These are phyloP conservation scores for Hippocampus guttulatus DNA, from an alignment of 2,113 vertebrate species.

Conservation along the genomic window DNA sequence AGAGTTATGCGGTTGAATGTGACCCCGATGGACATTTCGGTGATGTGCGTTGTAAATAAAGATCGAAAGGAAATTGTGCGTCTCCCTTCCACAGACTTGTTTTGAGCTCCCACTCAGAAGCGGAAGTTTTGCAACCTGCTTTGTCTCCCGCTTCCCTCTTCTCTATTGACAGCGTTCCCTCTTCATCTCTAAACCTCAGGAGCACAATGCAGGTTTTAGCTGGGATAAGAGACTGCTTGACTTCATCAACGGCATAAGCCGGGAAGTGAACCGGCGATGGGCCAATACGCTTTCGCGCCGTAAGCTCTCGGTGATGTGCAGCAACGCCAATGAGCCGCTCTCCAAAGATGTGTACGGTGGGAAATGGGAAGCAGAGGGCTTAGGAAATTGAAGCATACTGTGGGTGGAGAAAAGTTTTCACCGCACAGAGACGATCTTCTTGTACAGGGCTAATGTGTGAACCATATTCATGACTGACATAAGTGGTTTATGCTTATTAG, in stretches of 20 bases:
- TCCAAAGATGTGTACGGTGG: constrained; percentile 60
- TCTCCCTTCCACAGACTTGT: constrained; percentile 23
- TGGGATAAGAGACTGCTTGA: constrained; percentile 47
- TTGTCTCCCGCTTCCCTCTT: constrained; percentile 5
- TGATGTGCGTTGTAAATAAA: constrained; percentile 24
- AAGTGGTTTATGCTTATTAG: constrained; percentile 48
- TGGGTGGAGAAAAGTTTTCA: constrained; percentile 47
- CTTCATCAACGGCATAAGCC: constrained; percentile 61
- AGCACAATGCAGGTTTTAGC: constrained; percentile 52
- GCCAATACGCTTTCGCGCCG: constrained; percentile 53
- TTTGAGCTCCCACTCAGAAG: constrained; percentile 5
- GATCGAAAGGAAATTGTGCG: constrained; percentile 3
- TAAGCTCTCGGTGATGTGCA: constrained; percentile 49
- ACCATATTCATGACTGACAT: constrained; percentile 49
- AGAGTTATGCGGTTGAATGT: constrained; percentile 9
- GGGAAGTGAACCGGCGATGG: constrained; percentile 53
- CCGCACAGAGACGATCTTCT: constrained; percentile 22
- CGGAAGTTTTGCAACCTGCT: constrained; percentile 26
- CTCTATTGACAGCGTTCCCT: constrained; percentile 52
- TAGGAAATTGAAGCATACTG: constrained; percentile 50
- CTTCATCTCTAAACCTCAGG: constrained; percentile 44
- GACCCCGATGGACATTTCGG: constrained; percentile 28
- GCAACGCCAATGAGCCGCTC: constrained; percentile 48
- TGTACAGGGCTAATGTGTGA: constrained; percentile 39
- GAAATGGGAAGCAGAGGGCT: constrained; percentile 48